A percentile compares a stretch with the other conserved stretches of the same genome.
phyloP scores from a whole-genome alignment of 2,888 invertebrate species.

The Rhogogaster chlorosoma region DNA sequence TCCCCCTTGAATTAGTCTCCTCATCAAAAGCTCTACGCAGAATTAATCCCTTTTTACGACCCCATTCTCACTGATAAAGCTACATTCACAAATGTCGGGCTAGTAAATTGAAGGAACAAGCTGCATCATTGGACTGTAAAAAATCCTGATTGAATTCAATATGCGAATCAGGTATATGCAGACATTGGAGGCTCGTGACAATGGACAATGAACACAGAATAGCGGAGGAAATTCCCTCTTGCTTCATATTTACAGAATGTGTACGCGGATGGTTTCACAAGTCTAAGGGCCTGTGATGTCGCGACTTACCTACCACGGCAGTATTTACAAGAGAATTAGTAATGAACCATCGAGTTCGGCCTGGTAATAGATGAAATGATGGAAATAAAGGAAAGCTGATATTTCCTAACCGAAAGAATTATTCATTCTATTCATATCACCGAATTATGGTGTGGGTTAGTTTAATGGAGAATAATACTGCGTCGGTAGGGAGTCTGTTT shows the following conservation, averaged over 20 bases:
- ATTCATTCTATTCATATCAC: not conserved
- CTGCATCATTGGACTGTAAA: not conserved
- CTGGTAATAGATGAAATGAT: not conserved
- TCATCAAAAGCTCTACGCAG: not conserved
- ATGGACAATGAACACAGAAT: not conserved
- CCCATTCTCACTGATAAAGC: not conserved
- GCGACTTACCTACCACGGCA: not conserved
- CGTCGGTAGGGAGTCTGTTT: not conserved
- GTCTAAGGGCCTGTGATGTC: not conserved
- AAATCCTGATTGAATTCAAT: not conserved
- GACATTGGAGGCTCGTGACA: not conserved
- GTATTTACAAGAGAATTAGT: not conserved
- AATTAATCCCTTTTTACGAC: not conserved
- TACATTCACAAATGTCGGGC: not conserved
- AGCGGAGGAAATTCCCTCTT: not conserved
- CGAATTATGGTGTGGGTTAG: not conserved
- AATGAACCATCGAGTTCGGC: not conserved
- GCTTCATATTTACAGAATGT: not conserved
- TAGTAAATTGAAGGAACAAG: not conserved
- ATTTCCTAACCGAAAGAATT: not conserved
- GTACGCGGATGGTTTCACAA: not conserved
- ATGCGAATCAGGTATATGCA: not conserved
- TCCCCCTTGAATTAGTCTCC: not conserved
- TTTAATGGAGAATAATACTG: not conserved
- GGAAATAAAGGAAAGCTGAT: not conserved